Evolutionary conservation across 2,797 vertebrate species (phyloP).

Genomic region (Jordanella pulchra): DNA sequence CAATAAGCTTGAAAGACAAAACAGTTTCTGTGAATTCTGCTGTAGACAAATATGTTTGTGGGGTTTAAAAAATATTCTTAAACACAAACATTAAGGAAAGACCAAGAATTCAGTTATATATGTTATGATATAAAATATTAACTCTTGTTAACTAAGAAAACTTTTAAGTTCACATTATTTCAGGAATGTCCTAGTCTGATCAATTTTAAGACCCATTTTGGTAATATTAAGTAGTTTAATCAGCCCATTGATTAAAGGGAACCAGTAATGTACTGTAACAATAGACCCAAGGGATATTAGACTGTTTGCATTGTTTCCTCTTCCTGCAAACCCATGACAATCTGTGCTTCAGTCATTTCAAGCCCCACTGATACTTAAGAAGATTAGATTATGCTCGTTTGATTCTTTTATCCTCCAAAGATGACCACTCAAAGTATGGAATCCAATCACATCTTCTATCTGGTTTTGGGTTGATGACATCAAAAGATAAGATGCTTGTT

Average conservation of each 20-base stretch:
- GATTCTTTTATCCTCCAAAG: not conserved
- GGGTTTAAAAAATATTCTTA: not conserved
- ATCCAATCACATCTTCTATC: not conserved
- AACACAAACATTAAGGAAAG: not conserved
- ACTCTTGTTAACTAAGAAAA: not conserved
- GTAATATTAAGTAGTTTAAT: not conserved
- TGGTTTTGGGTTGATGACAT: not conserved
- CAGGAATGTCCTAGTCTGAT: not conserved
- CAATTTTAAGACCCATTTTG: not conserved
- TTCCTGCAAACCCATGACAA: not conserved
- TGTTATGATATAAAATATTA: not conserved
- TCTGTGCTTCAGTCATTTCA: not conserved
- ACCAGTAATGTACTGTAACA: not conserved
- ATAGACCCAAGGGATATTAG: not conserved
- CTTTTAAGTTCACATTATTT: not conserved
- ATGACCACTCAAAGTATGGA: not conserved
- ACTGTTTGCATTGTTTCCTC: not conserved
- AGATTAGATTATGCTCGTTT: conserved; percentile 1
- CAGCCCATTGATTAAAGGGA: not conserved
- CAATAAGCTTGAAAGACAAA: not conserved
- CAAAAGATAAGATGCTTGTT: not conserved
- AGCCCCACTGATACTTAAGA: not conserved
- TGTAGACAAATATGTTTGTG: not conserved
- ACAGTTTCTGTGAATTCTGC: not conserved
- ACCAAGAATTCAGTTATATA: not conserved